A percentile compares a stretch with the other conserved stretches of the same genome.
Evolutionary conservation across 1,140 invertebrate genomes (phyloP).

Genomic region (Bemisia tabaci): DNA sequence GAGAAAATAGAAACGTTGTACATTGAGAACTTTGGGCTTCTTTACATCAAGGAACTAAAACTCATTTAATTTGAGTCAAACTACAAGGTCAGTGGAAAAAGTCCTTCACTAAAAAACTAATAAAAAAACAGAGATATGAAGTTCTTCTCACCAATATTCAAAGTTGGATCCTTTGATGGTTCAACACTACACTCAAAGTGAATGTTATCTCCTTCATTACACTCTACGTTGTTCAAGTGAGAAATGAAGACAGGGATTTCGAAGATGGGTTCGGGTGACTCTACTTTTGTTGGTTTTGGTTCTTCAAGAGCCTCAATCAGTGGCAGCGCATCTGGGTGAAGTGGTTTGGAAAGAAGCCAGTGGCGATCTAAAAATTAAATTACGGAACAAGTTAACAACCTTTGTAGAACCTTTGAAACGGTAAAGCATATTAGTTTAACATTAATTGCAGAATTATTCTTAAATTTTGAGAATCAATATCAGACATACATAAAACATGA

Average conservation of each 20-base stretch:
- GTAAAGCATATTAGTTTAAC: no score
- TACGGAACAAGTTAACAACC: neutral
- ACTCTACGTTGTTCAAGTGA: slow-evolving; percentile 80
- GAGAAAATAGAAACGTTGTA: no score
- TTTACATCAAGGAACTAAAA: no score
- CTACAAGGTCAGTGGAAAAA: no score
- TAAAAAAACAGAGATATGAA: no score
- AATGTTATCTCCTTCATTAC: slow-evolving; percentile 75
- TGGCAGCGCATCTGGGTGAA: slow-evolving; percentile 80
- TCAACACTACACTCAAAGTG: slow-evolving; percentile 92
- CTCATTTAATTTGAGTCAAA: no score
- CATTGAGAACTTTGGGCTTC: no score
- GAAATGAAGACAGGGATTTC: slow-evolving; percentile 79
- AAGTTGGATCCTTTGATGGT: slow-evolving; percentile 84
- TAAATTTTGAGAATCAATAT: neutral
- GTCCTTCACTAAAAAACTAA: no score
- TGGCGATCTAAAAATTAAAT: slow-evolving; percentile 43
- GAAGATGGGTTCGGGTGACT: slow-evolving; percentile 57
- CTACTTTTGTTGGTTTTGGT: slow-evolving; percentile 44
- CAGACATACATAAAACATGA: neutral
- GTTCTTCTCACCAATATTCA: slow-evolving; percentile 49
- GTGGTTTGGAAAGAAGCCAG: slow-evolving; percentile 72
- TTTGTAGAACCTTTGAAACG: neutral
- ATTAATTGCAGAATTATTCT: neutral
- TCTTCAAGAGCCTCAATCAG: slow-evolving; percentile 77